These are phyloP conservation scores for Axis porcinus DNA, from an alignment of 2,113 vertebrate genomes.

Conservation along the genomic window DNA sequence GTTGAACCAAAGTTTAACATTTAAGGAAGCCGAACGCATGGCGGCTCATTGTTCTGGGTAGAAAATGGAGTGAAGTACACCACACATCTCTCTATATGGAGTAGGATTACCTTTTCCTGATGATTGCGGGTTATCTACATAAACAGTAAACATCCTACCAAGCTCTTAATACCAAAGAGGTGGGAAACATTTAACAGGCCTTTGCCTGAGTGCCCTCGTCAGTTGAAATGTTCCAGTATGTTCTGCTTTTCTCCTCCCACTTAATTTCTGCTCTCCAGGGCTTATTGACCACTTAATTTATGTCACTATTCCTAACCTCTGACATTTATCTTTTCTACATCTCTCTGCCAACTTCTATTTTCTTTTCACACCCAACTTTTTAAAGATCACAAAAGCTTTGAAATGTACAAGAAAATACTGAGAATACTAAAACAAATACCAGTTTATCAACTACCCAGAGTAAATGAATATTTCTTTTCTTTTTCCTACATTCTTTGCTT, in stretches of 20 bases:
- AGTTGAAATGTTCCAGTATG: conserved; percentile 7
- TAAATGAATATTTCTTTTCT: not conserved
- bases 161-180: not conserved
- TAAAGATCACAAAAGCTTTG: not conserved
- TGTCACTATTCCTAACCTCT: not conserved
- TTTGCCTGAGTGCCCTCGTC: not conserved
- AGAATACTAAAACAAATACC: not conserved
- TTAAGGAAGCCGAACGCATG: not conserved
- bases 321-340: not conserved
- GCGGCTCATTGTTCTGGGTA: not conserved
- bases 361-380: not conserved
- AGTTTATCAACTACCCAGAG: not conserved
- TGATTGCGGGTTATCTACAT: not conserved
- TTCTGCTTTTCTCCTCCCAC: not conserved
- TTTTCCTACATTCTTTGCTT: not conserved
- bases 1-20: not conserved
- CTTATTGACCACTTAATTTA: not conserved
- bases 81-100: not conserved
- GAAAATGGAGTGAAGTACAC: not conserved
- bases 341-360: not conserved
- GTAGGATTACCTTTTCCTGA: not conserved
- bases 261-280: not conserved
- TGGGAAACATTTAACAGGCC: not conserved
- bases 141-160: not conserved
- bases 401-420: not conserved